These are phyloP conservation scores for Diarsia mendica DNA, from an alignment of 2,888 invertebrate genomes.

Conservation along the genomic window DNA sequence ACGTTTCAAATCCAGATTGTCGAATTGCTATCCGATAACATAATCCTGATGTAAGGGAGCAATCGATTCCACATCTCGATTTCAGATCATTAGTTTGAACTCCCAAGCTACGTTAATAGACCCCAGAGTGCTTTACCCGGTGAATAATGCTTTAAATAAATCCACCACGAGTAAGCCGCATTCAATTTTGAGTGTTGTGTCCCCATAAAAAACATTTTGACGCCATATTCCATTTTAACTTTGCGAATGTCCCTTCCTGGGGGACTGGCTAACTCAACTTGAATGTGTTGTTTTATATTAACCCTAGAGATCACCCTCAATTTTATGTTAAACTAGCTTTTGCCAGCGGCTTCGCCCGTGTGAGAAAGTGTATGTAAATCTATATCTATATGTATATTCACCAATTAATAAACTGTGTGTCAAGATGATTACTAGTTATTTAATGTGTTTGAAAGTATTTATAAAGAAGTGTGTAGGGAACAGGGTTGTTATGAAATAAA, in stretches of 20 bases:
- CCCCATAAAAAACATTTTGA: conserved; percentile 57
- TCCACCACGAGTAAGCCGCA: conserved; percentile 19
- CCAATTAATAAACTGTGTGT: no score
- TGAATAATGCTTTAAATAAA: conserved; percentile 61
- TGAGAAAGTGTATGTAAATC: no score
- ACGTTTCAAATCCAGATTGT: conserved; percentile 57
- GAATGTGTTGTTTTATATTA: conserved; percentile 48
- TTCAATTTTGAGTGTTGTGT: conserved; percentile 54
- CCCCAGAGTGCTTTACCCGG: conserved; percentile 33
- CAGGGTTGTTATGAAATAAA: no score
- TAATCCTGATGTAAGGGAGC: conserved; percentile 57
- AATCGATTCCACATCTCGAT: conserved; percentile 69
- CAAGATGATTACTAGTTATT: no score
- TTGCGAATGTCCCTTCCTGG: conserved; percentile 25
- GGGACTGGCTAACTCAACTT: conserved; percentile 42
- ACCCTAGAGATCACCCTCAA: conserved; percentile 34
- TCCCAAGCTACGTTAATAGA: conserved; percentile 61
- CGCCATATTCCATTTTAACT: conserved; percentile 58
- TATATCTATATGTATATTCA: no score
- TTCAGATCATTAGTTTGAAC: conserved; percentile 69
- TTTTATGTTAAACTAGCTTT: conserved; percentile 36
- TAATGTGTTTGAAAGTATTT: no score
- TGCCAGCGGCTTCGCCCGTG: no score
- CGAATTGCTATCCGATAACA: conserved; percentile 55
- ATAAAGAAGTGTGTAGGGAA: no score